These are phyloP conservation scores for Gadus macrocephalus DNA, from an alignment of 2,113 vertebrate species.

Conservation along the genomic window DNA sequence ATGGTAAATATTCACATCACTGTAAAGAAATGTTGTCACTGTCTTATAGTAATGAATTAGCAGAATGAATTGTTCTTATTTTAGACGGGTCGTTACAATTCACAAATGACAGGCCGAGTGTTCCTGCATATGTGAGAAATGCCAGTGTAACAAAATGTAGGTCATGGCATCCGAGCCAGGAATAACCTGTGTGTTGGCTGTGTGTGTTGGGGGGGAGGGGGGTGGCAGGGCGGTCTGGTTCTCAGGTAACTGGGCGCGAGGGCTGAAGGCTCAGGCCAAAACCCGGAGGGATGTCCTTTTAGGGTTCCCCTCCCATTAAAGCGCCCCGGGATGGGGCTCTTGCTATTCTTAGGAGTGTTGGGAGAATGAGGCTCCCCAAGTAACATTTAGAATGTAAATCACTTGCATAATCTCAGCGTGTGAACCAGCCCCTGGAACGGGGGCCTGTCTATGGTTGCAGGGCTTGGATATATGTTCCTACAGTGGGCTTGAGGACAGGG, in stretches of 20 bases:
- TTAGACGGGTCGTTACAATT: constrained; percentile 38
- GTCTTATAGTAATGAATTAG: too few relatives aligned
- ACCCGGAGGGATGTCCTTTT: constrained; percentile 78
- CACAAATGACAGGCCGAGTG: background rate
- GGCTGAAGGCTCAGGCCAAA: constrained; percentile 11
- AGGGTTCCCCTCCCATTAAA: constrained; percentile 66
- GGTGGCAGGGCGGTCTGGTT: constrained; percentile 1
- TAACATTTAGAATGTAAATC: constrained; percentile 36
- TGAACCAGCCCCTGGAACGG: too few relatives aligned
- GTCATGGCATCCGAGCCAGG: constrained; percentile 64
- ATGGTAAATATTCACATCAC: too few relatives aligned
- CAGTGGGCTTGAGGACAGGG: too few relatives aligned
- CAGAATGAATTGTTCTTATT: constrained; percentile 33
- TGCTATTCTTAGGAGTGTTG: constrained; percentile 50
- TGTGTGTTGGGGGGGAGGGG: background rate
- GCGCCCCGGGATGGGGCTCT: constrained; percentile 16
- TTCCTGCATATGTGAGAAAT: background rate
- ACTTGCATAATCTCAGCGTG: background rate
- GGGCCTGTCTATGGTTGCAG: too few relatives aligned
- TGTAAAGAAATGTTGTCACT: too few relatives aligned
- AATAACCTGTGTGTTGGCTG: constrained; percentile 65
- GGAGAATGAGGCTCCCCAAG: constrained; percentile 15
- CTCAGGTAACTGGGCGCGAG: constrained; percentile 15
- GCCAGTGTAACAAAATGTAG: constrained; percentile 45
- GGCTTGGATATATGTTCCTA: too few relatives aligned